These are phyloP conservation scores for Neoaliturus tenellus DNA, from an alignment of 2,888 invertebrate species.

Conservation along the genomic window DNA sequence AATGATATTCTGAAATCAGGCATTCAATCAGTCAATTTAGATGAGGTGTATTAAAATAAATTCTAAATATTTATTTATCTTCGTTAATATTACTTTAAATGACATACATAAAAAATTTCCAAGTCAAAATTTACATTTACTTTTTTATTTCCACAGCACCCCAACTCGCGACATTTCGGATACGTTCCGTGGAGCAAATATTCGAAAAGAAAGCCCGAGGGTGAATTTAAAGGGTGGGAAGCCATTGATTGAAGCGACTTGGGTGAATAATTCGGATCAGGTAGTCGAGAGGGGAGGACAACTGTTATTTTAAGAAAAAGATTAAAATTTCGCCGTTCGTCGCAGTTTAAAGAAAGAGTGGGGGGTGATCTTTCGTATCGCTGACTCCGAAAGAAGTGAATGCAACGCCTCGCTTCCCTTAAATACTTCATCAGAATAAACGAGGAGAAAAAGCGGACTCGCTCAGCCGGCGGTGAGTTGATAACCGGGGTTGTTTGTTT, in stretches of 20 bases:
- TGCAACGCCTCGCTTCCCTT: constrained; percentile 58
- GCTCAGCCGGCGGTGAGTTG: constrained; percentile 48
- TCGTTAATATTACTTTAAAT: too few species aligned
- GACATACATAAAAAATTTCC: too few species aligned
- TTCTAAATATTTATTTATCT: too few species aligned
- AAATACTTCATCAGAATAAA: constrained; percentile 59
- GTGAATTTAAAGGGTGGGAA: neutral
- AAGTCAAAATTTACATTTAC: too few species aligned
- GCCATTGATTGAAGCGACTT: constrained; percentile 28
- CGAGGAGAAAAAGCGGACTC: constrained; percentile 58
- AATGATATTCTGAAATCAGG: too few species aligned
- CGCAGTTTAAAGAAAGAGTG: constrained; percentile 41
- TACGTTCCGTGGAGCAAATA: neutral
- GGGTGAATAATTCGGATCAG: constrained; percentile 50
- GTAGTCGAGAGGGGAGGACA: constrained; percentile 49
- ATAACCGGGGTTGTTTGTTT: constrained; percentile 21
- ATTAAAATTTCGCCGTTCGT: constrained; percentile 53
- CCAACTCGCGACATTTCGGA: neutral
- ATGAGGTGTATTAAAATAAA: too few species aligned
- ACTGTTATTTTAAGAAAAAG: constrained; percentile 54
- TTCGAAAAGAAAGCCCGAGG: neutral
- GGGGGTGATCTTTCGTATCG: constrained; percentile 55
- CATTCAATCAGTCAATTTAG: too few species aligned
- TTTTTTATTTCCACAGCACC: too few species aligned
- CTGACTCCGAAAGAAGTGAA: constrained; percentile 60